phyloP scores from a whole-genome alignment of 2,797 vertebrate species.

The Decapterus maruadsi region DNA sequence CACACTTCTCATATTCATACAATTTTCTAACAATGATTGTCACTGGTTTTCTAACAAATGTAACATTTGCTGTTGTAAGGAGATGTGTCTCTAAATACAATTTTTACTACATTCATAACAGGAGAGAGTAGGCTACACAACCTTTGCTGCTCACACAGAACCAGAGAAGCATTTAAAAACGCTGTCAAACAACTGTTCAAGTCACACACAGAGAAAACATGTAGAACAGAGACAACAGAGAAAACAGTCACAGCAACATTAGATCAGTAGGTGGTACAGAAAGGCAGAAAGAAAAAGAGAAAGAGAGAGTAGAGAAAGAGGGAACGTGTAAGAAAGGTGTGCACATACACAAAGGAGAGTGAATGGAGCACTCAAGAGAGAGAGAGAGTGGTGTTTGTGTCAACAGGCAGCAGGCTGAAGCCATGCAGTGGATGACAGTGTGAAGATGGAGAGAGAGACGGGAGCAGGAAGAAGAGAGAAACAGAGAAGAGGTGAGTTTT shows the following conservation, averaged over 20 bases:
- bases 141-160: slow-evolving; percentile 5
- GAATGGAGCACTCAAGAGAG: slow-evolving; percentile 12
- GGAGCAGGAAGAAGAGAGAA: slow-evolving; percentile 14
- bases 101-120: no score
- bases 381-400: neutral
- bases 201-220: slow-evolving; percentile 26
- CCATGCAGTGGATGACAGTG: slow-evolving; percentile 56
- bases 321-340: slow-evolving; percentile 2
- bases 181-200: neutral
- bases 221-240: slow-evolving; percentile 37
- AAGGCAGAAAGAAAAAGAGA: neutral
- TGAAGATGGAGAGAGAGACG: slow-evolving; percentile 18
- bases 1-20: neutral
- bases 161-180: neutral
- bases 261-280: slow-evolving; percentile 1
- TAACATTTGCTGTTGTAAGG: neutral
- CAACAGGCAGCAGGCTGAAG: slow-evolving; percentile 60
- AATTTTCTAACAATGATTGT: neutral
- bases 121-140: neutral
- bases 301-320: neutral
- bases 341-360: slow-evolving; percentile 21
- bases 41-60: neutral
- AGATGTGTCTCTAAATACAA: neutral
- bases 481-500: slow-evolving; percentile 1
- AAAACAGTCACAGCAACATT: slow-evolving; percentile 11